Evolutionary conservation across 2,888 invertebrate species (phyloP).

Genomic region (Stenurella melanura): DNA sequence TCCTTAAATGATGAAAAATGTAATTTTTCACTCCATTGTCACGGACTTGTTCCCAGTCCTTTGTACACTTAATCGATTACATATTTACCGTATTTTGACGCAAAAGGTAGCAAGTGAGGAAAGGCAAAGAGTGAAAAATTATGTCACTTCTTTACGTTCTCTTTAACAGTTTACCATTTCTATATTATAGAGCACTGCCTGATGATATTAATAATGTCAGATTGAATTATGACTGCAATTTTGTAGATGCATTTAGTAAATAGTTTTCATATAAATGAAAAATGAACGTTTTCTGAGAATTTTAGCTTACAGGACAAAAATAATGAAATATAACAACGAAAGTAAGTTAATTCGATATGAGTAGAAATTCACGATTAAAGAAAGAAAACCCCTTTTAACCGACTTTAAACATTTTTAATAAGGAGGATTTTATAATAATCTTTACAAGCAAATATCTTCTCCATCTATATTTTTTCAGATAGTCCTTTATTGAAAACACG

Average conservation of each 20-base stretch:
- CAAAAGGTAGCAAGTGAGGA: background rate
- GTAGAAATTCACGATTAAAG: too few relatives aligned
- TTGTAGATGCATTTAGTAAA: background rate
- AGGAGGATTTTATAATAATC: too few relatives aligned
- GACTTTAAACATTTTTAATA: too few relatives aligned
- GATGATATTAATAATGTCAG: background rate
- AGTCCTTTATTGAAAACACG: too few relatives aligned
- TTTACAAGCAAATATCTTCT: too few relatives aligned
- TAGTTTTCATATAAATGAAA: background rate
- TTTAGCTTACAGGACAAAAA: background rate
- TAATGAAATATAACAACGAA: too few relatives aligned
- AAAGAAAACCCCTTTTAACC: too few relatives aligned
- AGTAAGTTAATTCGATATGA: too few relatives aligned
- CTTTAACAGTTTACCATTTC: background rate
- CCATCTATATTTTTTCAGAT: too few relatives aligned
- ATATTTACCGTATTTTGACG: constrained; percentile 8
- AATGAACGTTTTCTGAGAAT: too few relatives aligned
- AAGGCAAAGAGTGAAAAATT: constrained; percentile 5
- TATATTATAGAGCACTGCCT: background rate
- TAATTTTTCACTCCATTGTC: constrained; percentile 11
- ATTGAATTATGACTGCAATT: background rate
- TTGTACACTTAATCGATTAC: constrained; percentile 14
- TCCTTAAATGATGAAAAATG: background rate
- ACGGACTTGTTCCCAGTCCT: constrained; percentile 1
- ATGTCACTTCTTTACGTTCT: background rate